A percentile compares a stretch with the other conserved stretches of the same genome.
Conservation (phyloP, 64 coral and sea anemone species). For the Porites lutea region DNA sequence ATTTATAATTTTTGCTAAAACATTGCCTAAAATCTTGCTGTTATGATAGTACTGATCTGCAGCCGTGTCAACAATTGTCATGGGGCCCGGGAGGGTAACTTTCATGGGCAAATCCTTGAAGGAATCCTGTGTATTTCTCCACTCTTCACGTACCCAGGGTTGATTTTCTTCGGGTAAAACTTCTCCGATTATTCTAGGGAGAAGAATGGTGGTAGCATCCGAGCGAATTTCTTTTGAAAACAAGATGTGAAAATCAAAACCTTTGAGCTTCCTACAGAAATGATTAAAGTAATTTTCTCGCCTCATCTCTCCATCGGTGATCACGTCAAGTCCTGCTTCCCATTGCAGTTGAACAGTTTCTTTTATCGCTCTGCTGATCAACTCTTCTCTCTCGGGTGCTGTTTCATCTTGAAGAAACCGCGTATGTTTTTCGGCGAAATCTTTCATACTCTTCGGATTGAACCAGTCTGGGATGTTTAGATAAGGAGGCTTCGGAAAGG, state of each 20-base stretch:
- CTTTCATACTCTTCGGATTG: conserved; percentile 11
- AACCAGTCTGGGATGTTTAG: conserved; percentile 72
- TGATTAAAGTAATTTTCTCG: conserved; percentile 87
- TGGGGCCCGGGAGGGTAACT: conserved; percentile 80
- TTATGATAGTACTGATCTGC: conserved; percentile 71
- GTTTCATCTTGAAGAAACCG: not conserved
- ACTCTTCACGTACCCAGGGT: conserved; percentile 62
- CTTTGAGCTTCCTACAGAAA: conserved; percentile 81
- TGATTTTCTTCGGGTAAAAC: conserved; percentile 38
- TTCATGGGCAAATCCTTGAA: conserved; percentile 58
- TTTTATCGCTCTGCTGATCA: conserved; percentile 31
- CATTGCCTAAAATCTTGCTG: conserved; percentile 13
- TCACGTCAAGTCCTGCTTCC: conserved; percentile 71
- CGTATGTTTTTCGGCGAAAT: conserved; percentile 43
- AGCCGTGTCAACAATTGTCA: conserved; percentile 78
- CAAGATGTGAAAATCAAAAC: conserved; percentile 84
- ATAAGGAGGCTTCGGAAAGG: conserved; percentile 81
- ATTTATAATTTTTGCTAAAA: conserved; percentile 66
- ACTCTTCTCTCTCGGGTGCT: conserved; percentile 19
- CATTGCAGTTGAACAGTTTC: conserved; percentile 58
- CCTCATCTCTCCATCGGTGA: conserved; percentile 85
- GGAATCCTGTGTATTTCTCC: conserved; percentile 63
- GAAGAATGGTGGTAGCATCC: conserved; percentile 44
- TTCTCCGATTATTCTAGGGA: conserved; percentile 63
- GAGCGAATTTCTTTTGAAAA: conserved; percentile 48